Conservation (phyloP, 2,888 invertebrate genomes). For the Cyclophora albipunctata region DNA sequence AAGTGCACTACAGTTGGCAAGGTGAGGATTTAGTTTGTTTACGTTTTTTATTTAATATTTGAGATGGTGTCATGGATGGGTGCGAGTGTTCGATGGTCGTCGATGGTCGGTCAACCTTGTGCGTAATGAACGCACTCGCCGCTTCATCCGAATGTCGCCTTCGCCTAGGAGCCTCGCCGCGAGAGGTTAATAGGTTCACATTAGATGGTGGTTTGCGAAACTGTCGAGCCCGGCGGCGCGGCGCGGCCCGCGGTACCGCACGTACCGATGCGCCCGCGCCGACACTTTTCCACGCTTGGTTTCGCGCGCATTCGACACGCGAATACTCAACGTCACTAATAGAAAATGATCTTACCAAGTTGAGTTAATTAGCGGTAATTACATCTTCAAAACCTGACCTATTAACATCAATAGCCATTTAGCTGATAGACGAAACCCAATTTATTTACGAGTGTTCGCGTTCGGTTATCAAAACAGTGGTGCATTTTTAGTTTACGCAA, state of each 20-base stretch:
- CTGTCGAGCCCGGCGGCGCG: constrained; percentile 44
- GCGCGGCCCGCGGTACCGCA: too few relatives aligned
- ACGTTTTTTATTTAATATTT: constrained; percentile 42
- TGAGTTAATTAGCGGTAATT: constrained; percentile 10
- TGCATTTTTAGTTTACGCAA: constrained; percentile 8
- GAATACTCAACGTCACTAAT: constrained; percentile 9
- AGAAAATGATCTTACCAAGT: constrained; percentile 11
- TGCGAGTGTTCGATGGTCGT: constrained; percentile 10
- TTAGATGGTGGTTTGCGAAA: constrained; percentile 74
- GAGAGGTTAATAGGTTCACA: constrained; percentile 76
- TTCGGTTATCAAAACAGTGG: too few relatives aligned
- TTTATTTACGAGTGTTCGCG: background rate
- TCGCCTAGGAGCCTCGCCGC: constrained; percentile 65
- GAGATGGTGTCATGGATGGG: constrained; percentile 13
- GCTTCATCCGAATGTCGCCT: constrained; percentile 72
- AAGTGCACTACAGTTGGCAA: constrained; percentile 74
- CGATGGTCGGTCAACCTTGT: constrained; percentile 65
- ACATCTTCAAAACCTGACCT: constrained; percentile 12
- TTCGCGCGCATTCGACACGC: constrained; percentile 58
- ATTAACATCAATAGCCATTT: constrained; percentile 10
- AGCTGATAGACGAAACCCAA: constrained; percentile 5
- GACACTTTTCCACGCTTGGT: constrained; percentile 53
- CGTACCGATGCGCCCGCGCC: constrained; percentile 54
- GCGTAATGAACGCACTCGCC: constrained; percentile 68
- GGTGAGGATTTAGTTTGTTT: constrained; percentile 66